Percentiles rank a stretch among this genome's conserved stretches.
phyloP scores from a whole-genome alignment of 2,888 invertebrate genomes.

The Oscheius sp. region DNA sequence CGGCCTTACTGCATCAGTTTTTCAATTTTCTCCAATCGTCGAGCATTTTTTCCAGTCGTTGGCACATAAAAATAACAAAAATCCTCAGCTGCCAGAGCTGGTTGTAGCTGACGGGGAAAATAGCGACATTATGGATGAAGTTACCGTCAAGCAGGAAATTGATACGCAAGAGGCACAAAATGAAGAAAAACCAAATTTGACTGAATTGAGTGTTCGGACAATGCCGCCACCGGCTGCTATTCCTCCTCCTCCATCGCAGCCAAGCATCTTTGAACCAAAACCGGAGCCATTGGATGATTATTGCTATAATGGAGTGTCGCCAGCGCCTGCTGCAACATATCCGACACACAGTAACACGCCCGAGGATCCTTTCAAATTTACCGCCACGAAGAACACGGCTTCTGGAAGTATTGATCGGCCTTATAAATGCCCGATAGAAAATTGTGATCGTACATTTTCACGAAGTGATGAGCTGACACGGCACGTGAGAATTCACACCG shows the following conservation, averaged over 20 bases:
- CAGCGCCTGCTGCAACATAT: neutral
- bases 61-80: neutral
- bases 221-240: neutral
- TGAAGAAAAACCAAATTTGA: slow-evolving; percentile 20
- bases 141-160: slow-evolving; percentile 14
- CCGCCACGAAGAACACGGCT: slow-evolving; percentile 78
- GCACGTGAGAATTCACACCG: slow-evolving; percentile 98
- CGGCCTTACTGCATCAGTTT: slow-evolving; percentile 66
- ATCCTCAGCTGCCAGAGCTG: slow-evolving; percentile 14
- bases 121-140: slow-evolving; percentile 19
- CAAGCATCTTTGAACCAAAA: slow-evolving; percentile 48
- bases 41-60: slow-evolving; percentile 65
- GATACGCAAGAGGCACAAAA: slow-evolving; percentile 13
- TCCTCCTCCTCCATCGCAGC: neutral
- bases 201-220: neutral
- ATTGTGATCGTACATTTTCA: slow-evolving; percentile 95
- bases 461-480: slow-evolving; percentile 97
- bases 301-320: slow-evolving; percentile 34
- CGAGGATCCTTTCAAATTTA: neutral
- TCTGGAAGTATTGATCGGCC: slow-evolving; percentile 86
- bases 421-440: slow-evolving; percentile 96
- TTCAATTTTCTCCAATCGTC: slow-evolving; percentile 72
- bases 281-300: slow-evolving; percentile 56
- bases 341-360: neutral
- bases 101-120: slow-evolving; percentile 11